A percentile compares a stretch with the other conserved stretches of the same genome.
Evolutionary conservation across 2,888 invertebrate species (phyloP).

Genomic region (Drosophila subquinaria): DNA sequence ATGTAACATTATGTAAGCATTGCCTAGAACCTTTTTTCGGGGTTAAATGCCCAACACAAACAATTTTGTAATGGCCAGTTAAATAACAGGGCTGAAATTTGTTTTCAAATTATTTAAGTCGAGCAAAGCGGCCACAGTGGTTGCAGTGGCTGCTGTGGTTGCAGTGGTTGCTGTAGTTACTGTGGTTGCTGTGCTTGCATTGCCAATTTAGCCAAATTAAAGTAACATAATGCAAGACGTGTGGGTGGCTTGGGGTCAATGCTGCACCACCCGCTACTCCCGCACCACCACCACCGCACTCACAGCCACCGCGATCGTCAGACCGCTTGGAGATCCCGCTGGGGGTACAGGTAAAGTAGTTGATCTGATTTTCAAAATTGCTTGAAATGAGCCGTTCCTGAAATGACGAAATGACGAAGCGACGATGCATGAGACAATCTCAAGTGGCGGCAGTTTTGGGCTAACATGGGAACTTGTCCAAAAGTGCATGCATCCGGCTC

Average conservation of each 20-base stretch:
- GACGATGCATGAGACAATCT: constrained; percentile 56
- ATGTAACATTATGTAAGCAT: constrained; percentile 57
- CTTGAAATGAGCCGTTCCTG: constrained; percentile 53
- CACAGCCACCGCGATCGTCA: constrained; percentile 12
- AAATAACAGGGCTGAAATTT: constrained; percentile 73
- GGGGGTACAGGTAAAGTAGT: constrained; percentile 6
- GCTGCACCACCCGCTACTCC: background rate
- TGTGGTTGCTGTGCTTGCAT: constrained; percentile 21
- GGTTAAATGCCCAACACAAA: constrained; percentile 75
- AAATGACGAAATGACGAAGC: constrained; percentile 25
- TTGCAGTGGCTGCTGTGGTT: background rate
- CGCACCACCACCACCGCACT: constrained; percentile 3
- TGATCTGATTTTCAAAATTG: constrained; percentile 65
- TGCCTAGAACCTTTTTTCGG: constrained; percentile 50
- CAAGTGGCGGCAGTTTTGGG: constrained; percentile 30
- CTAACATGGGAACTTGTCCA: constrained; percentile 55
- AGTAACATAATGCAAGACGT: constrained; percentile 76
- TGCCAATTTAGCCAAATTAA: constrained; percentile 76
- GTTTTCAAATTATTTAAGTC: constrained; percentile 79
- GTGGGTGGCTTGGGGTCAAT: constrained; percentile 71
- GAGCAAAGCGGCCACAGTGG: constrained; percentile 62
- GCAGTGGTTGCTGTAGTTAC: background rate
- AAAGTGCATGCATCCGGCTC: constrained; percentile 19
- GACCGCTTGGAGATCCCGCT: background rate
- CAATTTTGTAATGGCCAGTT: constrained; percentile 75